Base-by-base conservation (phyloP, 2,113 vertebrate species). In the Pardalotus punctatus region DNA sequence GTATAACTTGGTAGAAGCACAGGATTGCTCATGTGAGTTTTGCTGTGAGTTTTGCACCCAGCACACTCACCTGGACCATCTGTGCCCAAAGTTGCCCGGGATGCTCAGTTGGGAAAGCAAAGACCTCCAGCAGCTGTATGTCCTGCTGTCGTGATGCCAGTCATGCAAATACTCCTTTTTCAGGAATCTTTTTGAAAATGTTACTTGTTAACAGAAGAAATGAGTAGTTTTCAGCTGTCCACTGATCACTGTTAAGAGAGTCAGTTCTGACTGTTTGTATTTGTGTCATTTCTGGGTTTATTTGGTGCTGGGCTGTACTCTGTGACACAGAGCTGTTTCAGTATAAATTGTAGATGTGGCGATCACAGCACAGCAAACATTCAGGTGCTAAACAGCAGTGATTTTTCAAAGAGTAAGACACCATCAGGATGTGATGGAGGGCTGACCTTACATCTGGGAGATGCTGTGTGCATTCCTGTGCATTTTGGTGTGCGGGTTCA, bases 81-180 rank as follows among this genome's bases (percentile, higher is more conserved):
- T 16, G 1, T 58, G 51, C 88, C 78, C 80, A 53, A 12, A 80
- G 38, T 21, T 58, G 38, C 35, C 53, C 29, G 1, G 0, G 31
- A 31, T 6, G 7, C 31, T 61, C 27, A 4, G 16, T 1, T 66
- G 64, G 1, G 23, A 83, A 90, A 77, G 83, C 69, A 71, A 64
- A 91, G 92, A 84, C 51, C 87, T 89, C 61, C 54, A 48, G 77
- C 86, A 78, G 77, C 92, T 12, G 0, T 57, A 12, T 78, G 80
- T 81, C 85, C 78, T 65, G 81, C 91, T 91, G 80, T 45, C 43
- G 92, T 48, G 83, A 93, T 97, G 94, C 94, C 73, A 73, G 88
- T 82, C 19, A 8, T 53, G 82, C 67, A 92, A 95, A 90, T 70
- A 69, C 91, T 96, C 9, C 3, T 90, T 88, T 62, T 6, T 88